A percentile compares a stretch with the other conserved stretches of the same genome.
Evolutionary conservation across 2,888 invertebrate genomes (phyloP).

Genomic region (Hanleya hanleyi): DNA sequence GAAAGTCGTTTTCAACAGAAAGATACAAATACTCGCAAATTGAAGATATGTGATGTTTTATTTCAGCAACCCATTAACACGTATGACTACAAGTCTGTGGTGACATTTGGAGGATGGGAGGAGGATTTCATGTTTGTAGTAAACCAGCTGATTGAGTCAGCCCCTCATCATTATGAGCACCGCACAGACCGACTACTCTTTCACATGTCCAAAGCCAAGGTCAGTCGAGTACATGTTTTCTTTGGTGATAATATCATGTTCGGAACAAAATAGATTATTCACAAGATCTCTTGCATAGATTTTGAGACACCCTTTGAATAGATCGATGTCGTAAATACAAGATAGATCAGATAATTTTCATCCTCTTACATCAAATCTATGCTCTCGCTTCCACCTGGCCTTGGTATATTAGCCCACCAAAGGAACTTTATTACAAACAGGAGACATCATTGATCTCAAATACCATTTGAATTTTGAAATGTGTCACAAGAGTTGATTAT

Average conservation of each 20-base stretch:
- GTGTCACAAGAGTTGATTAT: no score
- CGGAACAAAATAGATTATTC: neutral
- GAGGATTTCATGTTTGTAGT: conserved; percentile 98
- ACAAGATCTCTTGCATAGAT: neutral
- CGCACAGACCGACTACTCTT: conserved; percentile 59
- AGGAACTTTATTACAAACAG: no score
- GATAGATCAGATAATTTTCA: no score
- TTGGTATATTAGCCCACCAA: no score
- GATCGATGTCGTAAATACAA: no score
- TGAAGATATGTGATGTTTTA: neutral
- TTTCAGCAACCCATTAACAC: conserved; percentile 78
- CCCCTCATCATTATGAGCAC: conserved; percentile 62
- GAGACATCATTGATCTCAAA: no score
- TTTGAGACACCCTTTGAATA: no score
- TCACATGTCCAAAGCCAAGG: conserved; percentile 91
- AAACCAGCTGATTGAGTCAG: conserved; percentile 55
- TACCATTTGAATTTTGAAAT: no score
- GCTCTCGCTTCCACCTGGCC: no score
- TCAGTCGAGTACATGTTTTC: conserved; percentile 67
- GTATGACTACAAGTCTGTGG: conserved; percentile 90
- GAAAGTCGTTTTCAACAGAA: no score
- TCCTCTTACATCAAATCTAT: no score
- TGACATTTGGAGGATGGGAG: conserved; percentile 96
- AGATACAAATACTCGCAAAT: no score
- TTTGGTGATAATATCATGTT: neutral